Percentiles rank a stretch among this genome's conserved stretches.
Evolutionary conservation across 2,113 vertebrate genomes (phyloP).

Genomic region (Stegostoma tigrinum): DNA sequence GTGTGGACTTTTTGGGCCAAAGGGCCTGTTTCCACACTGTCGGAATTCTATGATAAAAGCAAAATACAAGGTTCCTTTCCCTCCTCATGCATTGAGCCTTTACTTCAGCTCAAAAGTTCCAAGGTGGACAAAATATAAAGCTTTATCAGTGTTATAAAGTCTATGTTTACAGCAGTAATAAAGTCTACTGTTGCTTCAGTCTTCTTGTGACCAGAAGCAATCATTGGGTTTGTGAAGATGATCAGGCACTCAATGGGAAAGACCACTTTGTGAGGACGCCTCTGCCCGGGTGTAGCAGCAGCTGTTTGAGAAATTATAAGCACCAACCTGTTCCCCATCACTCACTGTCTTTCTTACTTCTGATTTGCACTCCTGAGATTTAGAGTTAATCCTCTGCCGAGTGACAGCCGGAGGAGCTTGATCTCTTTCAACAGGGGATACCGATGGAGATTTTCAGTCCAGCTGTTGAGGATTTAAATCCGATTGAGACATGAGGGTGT

Average conservation of each 20-base stretch:
- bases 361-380: background rate
- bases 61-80: no score
- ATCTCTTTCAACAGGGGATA: background rate
- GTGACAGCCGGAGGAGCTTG: background rate
- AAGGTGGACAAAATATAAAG: background rate
- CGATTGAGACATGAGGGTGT: background rate
- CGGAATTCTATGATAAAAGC: no score
- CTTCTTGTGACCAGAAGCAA: background rate
- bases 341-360: background rate
- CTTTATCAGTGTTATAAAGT: no score
- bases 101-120: background rate
- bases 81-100: background rate
- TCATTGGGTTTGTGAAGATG: background rate
- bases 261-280: background rate
- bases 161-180: no score
- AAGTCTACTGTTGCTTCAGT: background rate
- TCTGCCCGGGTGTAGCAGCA: background rate
- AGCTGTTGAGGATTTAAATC: background rate
- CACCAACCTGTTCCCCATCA: background rate
- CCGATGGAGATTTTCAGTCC: background rate
- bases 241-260: background rate
- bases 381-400: background rate
- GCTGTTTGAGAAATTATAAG: background rate
- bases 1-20: no score
- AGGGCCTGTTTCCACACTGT: no score